Evolutionary conservation across 2,888 invertebrate genomes (phyloP).

Genomic region (Drosophila mimica): DNA sequence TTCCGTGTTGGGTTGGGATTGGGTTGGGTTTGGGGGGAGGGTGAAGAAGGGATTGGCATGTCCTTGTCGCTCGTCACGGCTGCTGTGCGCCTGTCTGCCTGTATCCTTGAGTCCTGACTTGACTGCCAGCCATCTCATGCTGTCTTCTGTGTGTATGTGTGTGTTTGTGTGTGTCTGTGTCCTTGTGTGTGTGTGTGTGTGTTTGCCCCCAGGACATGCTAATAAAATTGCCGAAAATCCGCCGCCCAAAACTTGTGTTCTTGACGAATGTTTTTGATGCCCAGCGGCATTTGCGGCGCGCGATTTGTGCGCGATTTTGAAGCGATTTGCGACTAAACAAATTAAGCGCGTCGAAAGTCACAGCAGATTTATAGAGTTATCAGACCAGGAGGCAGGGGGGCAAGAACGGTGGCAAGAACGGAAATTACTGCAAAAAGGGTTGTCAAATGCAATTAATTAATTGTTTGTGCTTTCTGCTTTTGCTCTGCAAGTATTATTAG

Average conservation of each 20-base stretch:
- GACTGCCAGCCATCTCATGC: conserved; percentile 6
- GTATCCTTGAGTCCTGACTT: conserved; percentile 69
- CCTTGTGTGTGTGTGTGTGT: conserved; percentile 6
- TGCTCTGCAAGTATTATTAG: neutral
- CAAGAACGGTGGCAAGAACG: conserved; percentile 33
- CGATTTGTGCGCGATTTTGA: conserved; percentile 58
- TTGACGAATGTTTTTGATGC: conserved; percentile 60
- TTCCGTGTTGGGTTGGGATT: conserved; percentile 8
- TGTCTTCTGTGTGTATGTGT: conserved; percentile 12
- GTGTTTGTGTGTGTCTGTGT: conserved; percentile 6
- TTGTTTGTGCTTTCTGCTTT: conserved; percentile 2
- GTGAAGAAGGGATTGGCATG: conserved; percentile 14
- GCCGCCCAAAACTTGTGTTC: conserved; percentile 64
- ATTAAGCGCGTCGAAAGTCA: conserved; percentile 80
- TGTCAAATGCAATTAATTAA: conserved; percentile 32
- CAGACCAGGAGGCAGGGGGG: conserved; percentile 1
- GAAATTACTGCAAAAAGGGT: conserved; percentile 53
- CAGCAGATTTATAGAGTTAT: conserved; percentile 41
- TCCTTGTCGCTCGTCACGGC: conserved; percentile 48
- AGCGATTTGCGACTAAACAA: conserved; percentile 66
- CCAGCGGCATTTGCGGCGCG: conserved; percentile 53
- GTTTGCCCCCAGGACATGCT: conserved; percentile 70
- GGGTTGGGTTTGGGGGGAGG: neutral
- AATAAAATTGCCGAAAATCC: conserved; percentile 75
- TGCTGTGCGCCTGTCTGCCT: conserved; percentile 75